Evolutionary conservation across 2,888 invertebrate genomes (phyloP), one percentile per base, ranked within the genome.

Genomic region (Orthosia cruda): DNA sequence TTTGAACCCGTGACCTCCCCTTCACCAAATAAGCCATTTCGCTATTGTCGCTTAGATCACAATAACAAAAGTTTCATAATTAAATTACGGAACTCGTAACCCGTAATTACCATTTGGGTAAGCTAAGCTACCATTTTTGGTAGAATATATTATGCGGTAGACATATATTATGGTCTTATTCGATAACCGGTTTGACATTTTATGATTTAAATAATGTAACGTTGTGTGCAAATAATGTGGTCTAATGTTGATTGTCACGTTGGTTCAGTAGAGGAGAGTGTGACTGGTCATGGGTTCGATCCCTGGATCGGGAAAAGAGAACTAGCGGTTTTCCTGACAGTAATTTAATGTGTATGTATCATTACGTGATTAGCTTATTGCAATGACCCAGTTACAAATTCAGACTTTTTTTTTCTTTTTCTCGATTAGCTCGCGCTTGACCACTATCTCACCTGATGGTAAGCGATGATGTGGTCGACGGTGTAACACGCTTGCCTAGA

Each of bases 101-200:
- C 69, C 26, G 73, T 71, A 85, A 83, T 89, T 71, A 70, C 89
- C 88, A 83, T 89, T 87, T 87, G 65, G 78, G 85, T 85, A 77
- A 72, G 66, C 68, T 85, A 77, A 71, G 66, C 68, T 80, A 80
- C 83, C 80, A 79, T 77, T 61, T 63, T 77, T 71, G 77, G 54
- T 70, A 81, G 85, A 87, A 87, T n/a, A n/a, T n/a, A n/a, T n/a
- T n/a, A n/a, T 85, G 87, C 85, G 86, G 87, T 79, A 81, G 87
- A 77, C 63, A 50, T 73, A 74, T 65, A 77, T 77, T 87, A 87
- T 85, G 83, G 88, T 50, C 67, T 49, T 77, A 71, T 69, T 75
- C 32, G 74, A 74, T 69, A 80, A 79, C 85, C 50, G 52, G 85
- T 83, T 67, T 67, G 52, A 45, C 26, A 79, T 87, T 77, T 75